These are phyloP conservation scores for Cheilosia impressa DNA, from an alignment of 2,888 invertebrate species.

Conservation along the genomic window DNA sequence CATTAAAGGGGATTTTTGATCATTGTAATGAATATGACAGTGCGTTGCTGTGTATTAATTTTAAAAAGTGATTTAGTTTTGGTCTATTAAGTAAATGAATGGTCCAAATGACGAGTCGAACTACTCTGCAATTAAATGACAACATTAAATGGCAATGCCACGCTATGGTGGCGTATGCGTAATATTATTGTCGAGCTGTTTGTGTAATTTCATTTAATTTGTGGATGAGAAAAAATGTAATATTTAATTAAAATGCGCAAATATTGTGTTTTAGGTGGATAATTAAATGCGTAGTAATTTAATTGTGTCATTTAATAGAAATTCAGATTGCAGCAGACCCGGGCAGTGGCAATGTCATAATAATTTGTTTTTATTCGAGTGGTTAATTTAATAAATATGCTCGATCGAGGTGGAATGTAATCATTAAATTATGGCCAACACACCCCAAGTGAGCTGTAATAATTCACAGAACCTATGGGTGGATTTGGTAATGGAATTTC, in stretches of 20 bases:
- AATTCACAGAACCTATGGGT: not conserved
- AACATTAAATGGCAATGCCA: too few relatives aligned
- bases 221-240: slow-evolving; percentile 13
- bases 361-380: not conserved
- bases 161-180: slow-evolving; percentile 37
- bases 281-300: slow-evolving; percentile 24
- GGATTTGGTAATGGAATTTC: not conserved
- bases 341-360: not conserved
- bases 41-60: slow-evolving; percentile 3
- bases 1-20: slow-evolving; percentile 6
- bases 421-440: slow-evolving; percentile 1
- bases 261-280: slow-evolving; percentile 1
- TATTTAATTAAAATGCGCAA: slow-evolving; percentile 49
- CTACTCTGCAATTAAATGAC: slow-evolving; percentile 41
- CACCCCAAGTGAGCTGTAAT: not conserved
- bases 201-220: slow-evolving; percentile 26
- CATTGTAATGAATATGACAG: not conserved
- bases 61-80: slow-evolving; percentile 20
- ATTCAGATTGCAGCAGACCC: not conserved
- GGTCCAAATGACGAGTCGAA: not conserved
- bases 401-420: slow-evolving; percentile 6
- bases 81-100: slow-evolving; percentile 49
- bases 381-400: slow-evolving; percentile 3
- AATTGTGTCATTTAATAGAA: slow-evolving; percentile 2
- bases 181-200: slow-evolving; percentile 12